These are phyloP conservation scores for Anser cygnoides DNA, from an alignment of 2,113 vertebrate genomes.

Conservation along the genomic window DNA sequence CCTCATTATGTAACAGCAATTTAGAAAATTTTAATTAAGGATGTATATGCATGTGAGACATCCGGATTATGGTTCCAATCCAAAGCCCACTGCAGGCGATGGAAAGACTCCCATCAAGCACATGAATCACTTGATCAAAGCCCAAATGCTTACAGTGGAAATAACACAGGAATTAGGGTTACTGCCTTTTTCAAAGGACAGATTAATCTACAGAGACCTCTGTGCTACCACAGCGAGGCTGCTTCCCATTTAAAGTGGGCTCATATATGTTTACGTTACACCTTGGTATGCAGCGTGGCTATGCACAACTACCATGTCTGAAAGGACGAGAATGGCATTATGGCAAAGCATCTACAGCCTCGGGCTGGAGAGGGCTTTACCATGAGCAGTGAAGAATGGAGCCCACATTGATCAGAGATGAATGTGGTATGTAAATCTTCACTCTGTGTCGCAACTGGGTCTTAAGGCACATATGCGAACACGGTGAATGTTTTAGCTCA, in stretches of 20 bases:
- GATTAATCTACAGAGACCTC: conserved; percentile 11
- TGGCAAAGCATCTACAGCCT: background rate
- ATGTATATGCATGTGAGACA: conserved; percentile 7
- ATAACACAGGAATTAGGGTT: conserved; percentile 31
- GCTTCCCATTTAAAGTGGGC: background rate
- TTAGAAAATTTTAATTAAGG: conserved; percentile 51
- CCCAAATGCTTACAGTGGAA: conserved; percentile 22
- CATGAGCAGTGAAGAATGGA: background rate
- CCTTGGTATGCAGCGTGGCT: background rate
- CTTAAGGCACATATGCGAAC: background rate
- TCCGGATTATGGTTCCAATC: conserved; percentile 28
- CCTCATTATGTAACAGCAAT: conserved; percentile 51
- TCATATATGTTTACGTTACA: background rate
- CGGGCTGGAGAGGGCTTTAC: background rate
- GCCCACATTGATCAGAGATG: background rate
- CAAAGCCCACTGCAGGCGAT: conserved; percentile 41
- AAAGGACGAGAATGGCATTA: background rate
- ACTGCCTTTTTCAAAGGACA: conserved; percentile 5
- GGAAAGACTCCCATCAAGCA: conserved; percentile 15
- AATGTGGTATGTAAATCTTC: background rate
- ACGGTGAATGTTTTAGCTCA: background rate
- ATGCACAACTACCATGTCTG: background rate
- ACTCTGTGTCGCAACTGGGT: background rate
- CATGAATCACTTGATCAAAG: conserved; percentile 38
- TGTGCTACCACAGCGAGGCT: background rate